Conservation (phyloP, 2,797 vertebrate species). For the Phoeniculus purpureus region DNA sequence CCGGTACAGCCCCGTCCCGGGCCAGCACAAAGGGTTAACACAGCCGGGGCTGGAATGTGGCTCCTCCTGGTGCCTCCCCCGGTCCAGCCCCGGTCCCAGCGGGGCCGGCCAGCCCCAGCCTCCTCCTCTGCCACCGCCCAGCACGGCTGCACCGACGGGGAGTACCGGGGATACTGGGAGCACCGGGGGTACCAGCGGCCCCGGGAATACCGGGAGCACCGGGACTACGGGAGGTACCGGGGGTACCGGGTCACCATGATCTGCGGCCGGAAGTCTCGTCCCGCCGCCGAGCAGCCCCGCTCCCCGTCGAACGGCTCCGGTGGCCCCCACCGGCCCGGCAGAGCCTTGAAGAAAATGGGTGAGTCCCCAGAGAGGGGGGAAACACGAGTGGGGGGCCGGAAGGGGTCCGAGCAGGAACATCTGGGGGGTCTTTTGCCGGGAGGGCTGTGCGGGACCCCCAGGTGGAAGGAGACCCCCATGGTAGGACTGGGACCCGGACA, state of each 20-base stretch:
- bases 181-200: too few relatives aligned
- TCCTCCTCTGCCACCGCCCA: slow-evolving; percentile 17
- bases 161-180: background rate
- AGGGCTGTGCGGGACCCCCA: background rate
- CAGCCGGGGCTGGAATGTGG: background rate
- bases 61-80: slow-evolving; percentile 42
- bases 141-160: background rate
- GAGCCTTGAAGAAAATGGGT: slow-evolving; percentile 6
- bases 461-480: background rate
- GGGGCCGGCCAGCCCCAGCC: background rate
- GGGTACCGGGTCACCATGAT: background rate
- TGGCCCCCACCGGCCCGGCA: background rate
- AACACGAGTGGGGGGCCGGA: background rate
- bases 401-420: background rate
- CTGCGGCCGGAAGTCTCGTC: background rate
- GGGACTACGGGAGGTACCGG: background rate
- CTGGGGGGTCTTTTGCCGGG: background rate
- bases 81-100: background rate
- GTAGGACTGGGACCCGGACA: too few relatives aligned
- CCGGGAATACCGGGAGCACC: background rate
- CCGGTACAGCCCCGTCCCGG: background rate
- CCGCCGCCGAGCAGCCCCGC: background rate
- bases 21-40: slow-evolving; percentile 28
- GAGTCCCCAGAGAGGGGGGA: background rate
- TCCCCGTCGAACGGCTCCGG: background rate